phyloP scores from a whole-genome alignment of 1,140 invertebrate species.

The Campodea augens region DNA sequence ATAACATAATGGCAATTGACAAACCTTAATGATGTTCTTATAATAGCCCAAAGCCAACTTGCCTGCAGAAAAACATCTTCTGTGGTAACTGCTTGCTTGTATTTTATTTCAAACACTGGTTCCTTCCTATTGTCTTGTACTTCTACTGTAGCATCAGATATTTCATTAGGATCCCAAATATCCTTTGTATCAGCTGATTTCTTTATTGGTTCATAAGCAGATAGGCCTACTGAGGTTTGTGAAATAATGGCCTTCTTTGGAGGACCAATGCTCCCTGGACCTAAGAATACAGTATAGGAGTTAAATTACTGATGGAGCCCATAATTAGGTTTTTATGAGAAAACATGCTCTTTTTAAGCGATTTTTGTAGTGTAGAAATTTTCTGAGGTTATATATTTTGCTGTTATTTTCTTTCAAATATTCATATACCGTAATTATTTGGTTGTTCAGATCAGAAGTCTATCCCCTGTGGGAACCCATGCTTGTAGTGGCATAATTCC shows the following conservation, averaged over 20 bases:
- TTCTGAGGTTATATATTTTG: too few relatives aligned
- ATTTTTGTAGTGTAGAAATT: background rate
- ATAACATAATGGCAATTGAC: too few relatives aligned
- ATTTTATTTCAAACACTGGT: slow-evolving; percentile 62
- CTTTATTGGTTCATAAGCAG: slow-evolving; percentile 3
- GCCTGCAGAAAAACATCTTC: slow-evolving; percentile 73
- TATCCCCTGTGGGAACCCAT: too few relatives aligned
- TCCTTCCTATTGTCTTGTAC: slow-evolving; percentile 38
- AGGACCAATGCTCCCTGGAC: slow-evolving; percentile 6
- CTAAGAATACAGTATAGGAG: background rate
- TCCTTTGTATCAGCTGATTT: slow-evolving; percentile 18
- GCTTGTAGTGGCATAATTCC: too few relatives aligned
- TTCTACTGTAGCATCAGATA: slow-evolving; percentile 28
- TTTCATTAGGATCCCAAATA: slow-evolving; percentile 36
- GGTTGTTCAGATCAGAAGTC: too few relatives aligned
- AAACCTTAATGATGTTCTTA: background rate
- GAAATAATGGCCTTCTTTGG: background rate
- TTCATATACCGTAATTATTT: too few relatives aligned
- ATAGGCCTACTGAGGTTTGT: too few relatives aligned
- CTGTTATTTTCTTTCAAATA: too few relatives aligned
- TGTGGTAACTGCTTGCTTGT: slow-evolving; percentile 60
- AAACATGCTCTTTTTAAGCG: background rate
- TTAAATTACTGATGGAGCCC: background rate
- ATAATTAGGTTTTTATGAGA: background rate
- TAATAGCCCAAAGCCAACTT: slow-evolving; percentile 10